phyloP scores from a whole-genome alignment of 2,888 invertebrate genomes.

The Phyllotreta striolata region DNA sequence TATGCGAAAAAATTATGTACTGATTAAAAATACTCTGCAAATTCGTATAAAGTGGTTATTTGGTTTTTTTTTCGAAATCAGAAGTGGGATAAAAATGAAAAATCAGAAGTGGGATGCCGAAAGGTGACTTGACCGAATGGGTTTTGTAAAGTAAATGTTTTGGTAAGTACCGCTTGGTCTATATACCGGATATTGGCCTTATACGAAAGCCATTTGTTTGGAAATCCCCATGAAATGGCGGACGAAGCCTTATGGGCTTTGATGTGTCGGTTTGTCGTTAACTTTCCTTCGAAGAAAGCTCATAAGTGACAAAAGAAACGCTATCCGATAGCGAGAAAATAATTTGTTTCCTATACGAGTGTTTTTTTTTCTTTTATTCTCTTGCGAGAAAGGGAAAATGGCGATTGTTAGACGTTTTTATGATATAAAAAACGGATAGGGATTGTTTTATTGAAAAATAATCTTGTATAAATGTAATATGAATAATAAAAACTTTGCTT shows the following conservation, averaged over 20 bases:
- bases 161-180: conserved; percentile 5
- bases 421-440: no score
- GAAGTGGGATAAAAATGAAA: neutral
- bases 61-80: no score
- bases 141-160: no score
- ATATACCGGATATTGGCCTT: conserved; percentile 51
- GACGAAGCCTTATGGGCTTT: conserved; percentile 44
- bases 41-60: neutral
- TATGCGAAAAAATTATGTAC: neutral
- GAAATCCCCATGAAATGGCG: conserved; percentile 53
- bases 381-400: neutral
- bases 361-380: conserved; percentile 15
- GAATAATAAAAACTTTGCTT: no score
- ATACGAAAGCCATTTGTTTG: conserved; percentile 53
- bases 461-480: no score
- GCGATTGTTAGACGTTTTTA: no score
- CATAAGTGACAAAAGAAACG: conserved; percentile 27
- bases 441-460: no score
- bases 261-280: conserved; percentile 34
- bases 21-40: neutral
- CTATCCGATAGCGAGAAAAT: conserved; percentile 14
- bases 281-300: conserved; percentile 26
- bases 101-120: no score
- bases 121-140: neutral
- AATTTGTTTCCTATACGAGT: conserved; percentile 19